Conservation (phyloP, 2,888 invertebrate species). For the Apantesis nais region DNA sequence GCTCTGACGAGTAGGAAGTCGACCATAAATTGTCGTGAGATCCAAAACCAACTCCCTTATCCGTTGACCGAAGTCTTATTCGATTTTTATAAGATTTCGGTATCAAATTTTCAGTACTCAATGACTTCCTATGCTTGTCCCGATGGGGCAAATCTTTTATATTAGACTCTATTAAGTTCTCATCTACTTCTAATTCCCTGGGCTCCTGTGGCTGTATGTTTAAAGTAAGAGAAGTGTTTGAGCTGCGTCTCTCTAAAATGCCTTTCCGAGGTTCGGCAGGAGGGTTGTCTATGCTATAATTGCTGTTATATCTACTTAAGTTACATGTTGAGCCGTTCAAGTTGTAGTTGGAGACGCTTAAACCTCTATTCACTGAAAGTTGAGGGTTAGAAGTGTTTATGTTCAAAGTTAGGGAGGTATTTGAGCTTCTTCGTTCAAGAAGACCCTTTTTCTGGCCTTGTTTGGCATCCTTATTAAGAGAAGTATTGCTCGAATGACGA, state of each 20-base stretch:
- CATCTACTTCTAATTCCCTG: slow-evolving; percentile 78
- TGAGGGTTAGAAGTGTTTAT: slow-evolving; percentile 80
- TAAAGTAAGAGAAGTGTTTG: slow-evolving; percentile 93
- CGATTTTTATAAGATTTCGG: slow-evolving; percentile 81
- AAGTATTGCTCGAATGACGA: slow-evolving; percentile 85
- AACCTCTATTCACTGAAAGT: slow-evolving; percentile 74
- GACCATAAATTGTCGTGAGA: slow-evolving; percentile 84
- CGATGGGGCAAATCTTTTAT: slow-evolving; percentile 71
- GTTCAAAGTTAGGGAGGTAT: slow-evolving; percentile 95
- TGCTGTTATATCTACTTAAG: slow-evolving; percentile 79
- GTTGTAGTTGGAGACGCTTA: slow-evolving; percentile 83
- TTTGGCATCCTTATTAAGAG: slow-evolving; percentile 79
- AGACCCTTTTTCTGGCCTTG: slow-evolving; percentile 87
- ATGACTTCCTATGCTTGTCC: slow-evolving; percentile 83
- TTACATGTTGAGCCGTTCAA: slow-evolving; percentile 82
- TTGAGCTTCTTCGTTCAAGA: slow-evolving; percentile 94
- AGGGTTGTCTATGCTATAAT: slow-evolving; percentile 77
- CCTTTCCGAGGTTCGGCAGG: slow-evolving; percentile 83
- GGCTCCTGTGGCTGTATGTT: slow-evolving; percentile 79
- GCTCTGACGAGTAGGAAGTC: slow-evolving; percentile 69
- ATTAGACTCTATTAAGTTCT: slow-evolving; percentile 67
- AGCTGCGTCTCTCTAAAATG: slow-evolving; percentile 90
- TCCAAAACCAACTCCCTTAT: slow-evolving; percentile 72
- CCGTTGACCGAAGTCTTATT: slow-evolving; percentile 63
- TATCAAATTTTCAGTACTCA: slow-evolving; percentile 87